Base-by-base conservation (phyloP, 1,140 invertebrate genomes). In the Drosophila virilis region DNA sequence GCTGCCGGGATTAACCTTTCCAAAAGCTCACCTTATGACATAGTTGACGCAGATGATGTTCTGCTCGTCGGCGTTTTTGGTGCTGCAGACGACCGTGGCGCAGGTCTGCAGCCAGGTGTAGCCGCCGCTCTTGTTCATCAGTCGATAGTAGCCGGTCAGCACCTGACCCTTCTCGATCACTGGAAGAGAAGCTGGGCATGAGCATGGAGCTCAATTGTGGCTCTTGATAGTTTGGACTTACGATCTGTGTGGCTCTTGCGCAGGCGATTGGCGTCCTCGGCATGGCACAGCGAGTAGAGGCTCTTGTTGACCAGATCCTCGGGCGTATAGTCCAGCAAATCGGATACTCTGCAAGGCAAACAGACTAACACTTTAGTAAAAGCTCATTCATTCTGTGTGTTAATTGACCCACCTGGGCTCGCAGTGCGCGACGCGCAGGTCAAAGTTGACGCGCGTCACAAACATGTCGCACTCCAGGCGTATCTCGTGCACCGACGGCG, bases 81-180 rank as follows among this genome's bases (percentile, higher is more conserved):
- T 96, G 91, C 96, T 98, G 93, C 97, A 98, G 45, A 99, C 97
- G 8, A 99, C 97, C 0, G 98, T 99, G 32, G 98, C 98, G 92
- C 98, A 99, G 0, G 97, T 98, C 93, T 99, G 98, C 55, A 99
- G 93, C 98, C 98, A 99, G 33, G 97, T 98, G 93, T 97, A 99
- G 2, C 98, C 98, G 6, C 98, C 98, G 74, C 95, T 96, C 93
- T 98, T 98, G 93, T 98, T 99, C 96, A 99, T 98, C 75, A 99
- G 86, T 86, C 98, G 95, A 93, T 98, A 99, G 93, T 99, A 99
- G 91, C 98, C 97, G 6, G 97, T 98, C 92, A 99, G 94, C 32
- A 99, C 97, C 93, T 99, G 98, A 6, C 98, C 98, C 93, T 99
- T 99, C 91, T 97, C 95, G 82, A 99, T 96, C 92, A 99, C 98